A percentile compares a stretch with the other conserved stretches of the same genome.
phyloP scores from a whole-genome alignment of 2,113 vertebrate species.

The Chaetops frenatus region DNA sequence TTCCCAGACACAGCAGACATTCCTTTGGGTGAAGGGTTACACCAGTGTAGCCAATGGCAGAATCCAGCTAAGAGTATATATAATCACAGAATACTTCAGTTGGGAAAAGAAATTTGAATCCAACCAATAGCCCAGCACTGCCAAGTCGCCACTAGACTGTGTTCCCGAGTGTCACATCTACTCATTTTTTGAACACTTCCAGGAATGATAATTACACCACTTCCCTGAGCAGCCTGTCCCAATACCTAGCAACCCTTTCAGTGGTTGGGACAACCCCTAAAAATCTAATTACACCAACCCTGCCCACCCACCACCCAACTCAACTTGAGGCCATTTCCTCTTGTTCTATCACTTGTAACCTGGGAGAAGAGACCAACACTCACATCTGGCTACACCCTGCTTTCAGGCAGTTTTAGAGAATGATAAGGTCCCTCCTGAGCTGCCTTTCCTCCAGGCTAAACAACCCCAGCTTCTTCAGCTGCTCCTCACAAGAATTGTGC shows the following conservation, averaged over 20 bases:
- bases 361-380: not conserved
- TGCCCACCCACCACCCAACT: accelerated
- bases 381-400: not conserved
- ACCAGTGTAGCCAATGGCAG: not conserved
- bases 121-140: not conserved
- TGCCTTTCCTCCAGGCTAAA: not conserved
- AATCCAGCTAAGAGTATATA: not conserved
- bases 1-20: not conserved
- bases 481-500: not conserved
- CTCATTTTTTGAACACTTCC: not conserved
- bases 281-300: too few species aligned
- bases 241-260: not conserved
- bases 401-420: not conserved
- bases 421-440: not conserved
- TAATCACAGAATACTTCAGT: not conserved
- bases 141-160: not conserved
- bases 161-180: too few species aligned
- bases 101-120: not conserved
- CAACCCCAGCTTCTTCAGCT: not conserved
- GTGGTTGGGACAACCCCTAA: too few species aligned
- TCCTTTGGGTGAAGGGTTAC: not conserved
- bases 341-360: not conserved
- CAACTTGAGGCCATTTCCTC: not conserved
- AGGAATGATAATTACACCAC: not conserved
- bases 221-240: not conserved